A percentile compares a stretch with the other conserved stretches of the same genome.
These are phyloP conservation scores for Drosophila merina DNA, from an alignment of 2,888 invertebrate genomes.

Conservation along the genomic window DNA sequence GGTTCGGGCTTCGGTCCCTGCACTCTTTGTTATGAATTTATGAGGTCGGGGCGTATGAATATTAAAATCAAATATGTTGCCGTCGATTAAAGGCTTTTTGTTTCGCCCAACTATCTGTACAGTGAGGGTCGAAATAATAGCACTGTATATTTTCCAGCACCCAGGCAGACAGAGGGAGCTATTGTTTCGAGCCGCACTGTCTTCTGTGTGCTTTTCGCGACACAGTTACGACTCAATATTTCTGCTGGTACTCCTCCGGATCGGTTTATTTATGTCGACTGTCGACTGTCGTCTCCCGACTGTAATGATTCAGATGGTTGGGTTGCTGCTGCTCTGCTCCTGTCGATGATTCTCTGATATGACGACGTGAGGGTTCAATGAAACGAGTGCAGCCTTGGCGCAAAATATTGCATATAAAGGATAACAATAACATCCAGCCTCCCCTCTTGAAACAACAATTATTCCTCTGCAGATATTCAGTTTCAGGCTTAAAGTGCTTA, in stretches of 20 bases:
- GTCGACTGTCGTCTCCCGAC: conserved; percentile 1
- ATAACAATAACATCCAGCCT: conserved; percentile 66
- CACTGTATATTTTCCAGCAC: background rate
- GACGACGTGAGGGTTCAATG: conserved; percentile 4
- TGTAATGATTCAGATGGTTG: conserved; percentile 23
- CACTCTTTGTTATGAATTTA: conserved; percentile 61
- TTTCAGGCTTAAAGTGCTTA: conserved; percentile 36
- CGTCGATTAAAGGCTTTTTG: conserved; percentile 81
- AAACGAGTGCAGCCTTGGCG: conserved; percentile 55
- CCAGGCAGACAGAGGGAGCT: background rate
- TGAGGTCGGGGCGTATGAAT: conserved; percentile 80
- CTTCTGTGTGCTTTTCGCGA: conserved; percentile 45
- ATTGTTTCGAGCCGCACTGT: conserved; percentile 2
- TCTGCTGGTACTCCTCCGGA: conserved; percentile 65
- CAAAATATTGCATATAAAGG: conserved; percentile 67
- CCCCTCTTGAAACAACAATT: conserved; percentile 73
- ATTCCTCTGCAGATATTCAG: conserved; percentile 47
- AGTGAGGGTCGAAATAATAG: background rate
- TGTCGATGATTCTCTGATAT: conserved; percentile 31
- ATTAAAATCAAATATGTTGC: conserved; percentile 82
- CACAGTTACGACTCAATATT: conserved; percentile 79
- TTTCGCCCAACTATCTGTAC: conserved; percentile 39
- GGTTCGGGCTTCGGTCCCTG: conserved; percentile 9
- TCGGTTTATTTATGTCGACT: conserved; percentile 71
- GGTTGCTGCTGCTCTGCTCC: conserved; percentile 18